These are phyloP conservation scores for Anoplius nigerrimus DNA, from an alignment of 2,888 invertebrate genomes.

Conservation along the genomic window DNA sequence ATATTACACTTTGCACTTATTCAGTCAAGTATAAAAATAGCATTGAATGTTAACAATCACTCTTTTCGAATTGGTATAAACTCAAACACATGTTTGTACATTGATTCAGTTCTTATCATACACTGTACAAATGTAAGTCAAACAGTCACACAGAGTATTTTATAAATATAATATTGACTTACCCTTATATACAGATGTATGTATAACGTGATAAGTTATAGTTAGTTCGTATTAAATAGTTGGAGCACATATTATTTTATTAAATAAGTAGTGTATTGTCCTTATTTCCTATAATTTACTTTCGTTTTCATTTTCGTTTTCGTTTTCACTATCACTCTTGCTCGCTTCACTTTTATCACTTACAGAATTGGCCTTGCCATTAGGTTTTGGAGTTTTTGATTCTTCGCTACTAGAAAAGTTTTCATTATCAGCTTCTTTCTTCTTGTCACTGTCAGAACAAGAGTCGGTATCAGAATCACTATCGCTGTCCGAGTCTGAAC, in stretches of 20 bases:
- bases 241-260: slow-evolving; percentile 6
- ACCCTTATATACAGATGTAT: neutral
- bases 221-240: neutral
- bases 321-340: slow-evolving; percentile 67
- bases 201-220: neutral
- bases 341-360: slow-evolving; percentile 64
- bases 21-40: too few species aligned
- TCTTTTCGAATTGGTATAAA: too few species aligned
- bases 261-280: neutral
- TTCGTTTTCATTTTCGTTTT: slow-evolving; percentile 65
- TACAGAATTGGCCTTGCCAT: slow-evolving; percentile 59
- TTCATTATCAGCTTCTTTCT: slow-evolving; percentile 52
- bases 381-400: slow-evolving; percentile 59
- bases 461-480: slow-evolving; percentile 61
- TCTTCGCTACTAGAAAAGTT: slow-evolving; percentile 61
- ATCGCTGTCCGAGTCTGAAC: slow-evolving; percentile 66
- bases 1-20: too few species aligned
- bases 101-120: too few species aligned
- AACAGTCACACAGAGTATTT: neutral
- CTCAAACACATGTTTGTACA: too few species aligned
- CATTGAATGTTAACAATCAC: too few species aligned
- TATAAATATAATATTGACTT: neutral
- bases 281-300: too few species aligned
- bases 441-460: slow-evolving; percentile 56
- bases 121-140: too few species aligned